Evolutionary conservation across 30 jellyfish, hydroid and myxozoan genomes (phyloP).

Genomic region (Aurelia sp.): DNA sequence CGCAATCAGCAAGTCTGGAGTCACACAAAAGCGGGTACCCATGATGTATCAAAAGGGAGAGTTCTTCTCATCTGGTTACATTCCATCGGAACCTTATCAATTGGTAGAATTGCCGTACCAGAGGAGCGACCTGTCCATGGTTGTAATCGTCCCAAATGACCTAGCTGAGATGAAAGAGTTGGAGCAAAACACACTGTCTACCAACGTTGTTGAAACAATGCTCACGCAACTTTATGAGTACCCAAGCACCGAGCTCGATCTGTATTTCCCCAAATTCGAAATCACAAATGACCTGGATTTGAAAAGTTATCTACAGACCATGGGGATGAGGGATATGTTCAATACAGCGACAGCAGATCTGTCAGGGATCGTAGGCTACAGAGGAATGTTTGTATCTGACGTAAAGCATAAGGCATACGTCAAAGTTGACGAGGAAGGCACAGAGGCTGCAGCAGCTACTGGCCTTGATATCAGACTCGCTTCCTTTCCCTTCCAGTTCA

Average conservation of each 20-base stretch:
- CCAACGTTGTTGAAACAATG: constrained; percentile 11
- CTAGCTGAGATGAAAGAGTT: background rate
- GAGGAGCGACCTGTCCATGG: constrained; percentile 53
- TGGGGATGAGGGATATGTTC: constrained; percentile 74
- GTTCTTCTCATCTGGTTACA: constrained; percentile 30
- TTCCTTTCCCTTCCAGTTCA: constrained; percentile 64
- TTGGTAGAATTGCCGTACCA: constrained; percentile 77
- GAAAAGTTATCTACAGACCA: constrained; percentile 12
- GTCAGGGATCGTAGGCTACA: constrained; percentile 72
- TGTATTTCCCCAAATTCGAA: constrained; percentile 68
- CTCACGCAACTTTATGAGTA: constrained; percentile 31
- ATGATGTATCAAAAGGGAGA: constrained; percentile 58
- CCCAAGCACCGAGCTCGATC: constrained; percentile 38
- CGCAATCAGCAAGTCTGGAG: constrained; percentile 5
- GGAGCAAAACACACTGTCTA: constrained; percentile 21
- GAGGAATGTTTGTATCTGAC: constrained; percentile 62
- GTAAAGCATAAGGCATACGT: constrained; percentile 72
- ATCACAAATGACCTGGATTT: constrained; percentile 19
- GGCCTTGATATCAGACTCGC: constrained; percentile 41
- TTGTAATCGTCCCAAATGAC: constrained; percentile 46
- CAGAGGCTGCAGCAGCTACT: constrained; percentile 90
- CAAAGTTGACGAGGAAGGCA: constrained; percentile 78
- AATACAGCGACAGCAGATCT: constrained; percentile 58
- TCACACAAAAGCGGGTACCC: constrained; percentile 17
- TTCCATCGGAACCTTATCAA: constrained; percentile 38